Evolutionary conservation across 2,797 vertebrate species (phyloP), one percentile per base, ranked within the genome.

Genomic region (Anguilla obscura): DNA sequence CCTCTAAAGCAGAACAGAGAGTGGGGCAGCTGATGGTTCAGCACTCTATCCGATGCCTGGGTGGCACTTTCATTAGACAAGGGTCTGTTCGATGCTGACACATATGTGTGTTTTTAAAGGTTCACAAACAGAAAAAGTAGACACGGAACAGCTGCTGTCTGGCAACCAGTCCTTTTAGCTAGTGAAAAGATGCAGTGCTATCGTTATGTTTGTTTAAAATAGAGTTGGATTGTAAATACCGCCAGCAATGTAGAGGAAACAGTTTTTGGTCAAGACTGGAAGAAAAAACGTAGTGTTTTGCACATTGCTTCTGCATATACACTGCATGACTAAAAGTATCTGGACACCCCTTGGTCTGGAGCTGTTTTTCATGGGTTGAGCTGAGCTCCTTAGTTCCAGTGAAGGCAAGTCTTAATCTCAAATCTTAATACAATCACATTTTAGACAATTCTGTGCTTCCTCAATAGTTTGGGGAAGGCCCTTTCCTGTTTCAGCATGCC

Each of bases 11-110:
- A 40, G 30, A 40, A 66, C n/a, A 60, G 56, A 60, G 86, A 3
- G 24, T 30, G 3, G 58, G 50, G 40, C 36, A 10, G 40, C 79
- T 66, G n/a, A 69, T 40, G 80, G 58, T 66, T 84, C 79, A 60
- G n/a, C 63, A 18, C 16, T n/a, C 40, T 74, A 48, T 69, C 74
- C 16, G n/a, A 14, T 24, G 66, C 66, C 85, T 48, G 82, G 56
- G 56, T 87, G 58, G 58, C 10, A 21, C 12, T 63, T 83, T 84
- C 79, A 52, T 87, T 69, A 66, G 79, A 27, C 79, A 66, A 79
- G 30, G 45, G 36, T 63, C 58, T 18, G 79, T n/a, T 52, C 27
- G 30, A 27, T 79, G 8, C 79, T 66, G 79, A 84, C 86, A 50
- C 79, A 58, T n/a, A 58, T 21, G 3, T 8, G 76, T 27, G 18